Conservation (phyloP, 2,888 invertebrate genomes). For the Cistogaster globosa region DNA sequence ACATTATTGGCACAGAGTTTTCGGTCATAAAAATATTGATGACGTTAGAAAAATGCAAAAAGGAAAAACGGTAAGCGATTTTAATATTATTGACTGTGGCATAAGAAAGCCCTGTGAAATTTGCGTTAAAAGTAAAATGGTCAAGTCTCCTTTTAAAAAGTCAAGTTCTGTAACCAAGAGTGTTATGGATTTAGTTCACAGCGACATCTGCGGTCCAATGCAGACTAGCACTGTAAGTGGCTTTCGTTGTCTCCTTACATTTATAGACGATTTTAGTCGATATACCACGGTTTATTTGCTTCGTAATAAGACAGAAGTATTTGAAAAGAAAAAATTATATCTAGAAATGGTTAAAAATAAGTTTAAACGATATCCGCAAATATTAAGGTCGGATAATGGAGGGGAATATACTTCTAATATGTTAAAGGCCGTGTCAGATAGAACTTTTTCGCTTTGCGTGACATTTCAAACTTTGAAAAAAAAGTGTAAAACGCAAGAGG, state of each 20-base stretch:
- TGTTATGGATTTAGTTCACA: background rate
- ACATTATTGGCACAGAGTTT: no score
- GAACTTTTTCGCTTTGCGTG: no score
- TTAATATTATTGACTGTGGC: background rate
- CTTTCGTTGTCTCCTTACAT: no score
- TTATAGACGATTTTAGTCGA: no score
- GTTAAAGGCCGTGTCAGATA: no score
- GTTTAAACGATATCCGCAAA: background rate
- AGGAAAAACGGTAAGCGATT: background rate
- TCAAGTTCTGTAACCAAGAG: no score
- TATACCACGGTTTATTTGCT: no score
- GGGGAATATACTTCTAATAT: background rate
- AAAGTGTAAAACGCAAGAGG: no score
- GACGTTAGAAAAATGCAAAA: background rate
- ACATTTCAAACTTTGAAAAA: no score
- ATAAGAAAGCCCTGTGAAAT: background rate
- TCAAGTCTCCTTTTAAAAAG: no score
- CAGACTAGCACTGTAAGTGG: no score
- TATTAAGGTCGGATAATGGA: background rate
- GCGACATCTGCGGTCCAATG: no score
- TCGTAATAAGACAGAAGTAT: constrained; percentile 1
- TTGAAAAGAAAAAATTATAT: constrained; percentile 7
- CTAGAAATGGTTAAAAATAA: background rate
- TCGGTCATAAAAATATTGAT: constrained; percentile 3
- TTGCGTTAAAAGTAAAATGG: background rate